Percentiles rank a stretch among this genome's conserved stretches.
Conservation (phyloP, 92 coral and sea anemone species). For the Blastomussa wellsi region DNA sequence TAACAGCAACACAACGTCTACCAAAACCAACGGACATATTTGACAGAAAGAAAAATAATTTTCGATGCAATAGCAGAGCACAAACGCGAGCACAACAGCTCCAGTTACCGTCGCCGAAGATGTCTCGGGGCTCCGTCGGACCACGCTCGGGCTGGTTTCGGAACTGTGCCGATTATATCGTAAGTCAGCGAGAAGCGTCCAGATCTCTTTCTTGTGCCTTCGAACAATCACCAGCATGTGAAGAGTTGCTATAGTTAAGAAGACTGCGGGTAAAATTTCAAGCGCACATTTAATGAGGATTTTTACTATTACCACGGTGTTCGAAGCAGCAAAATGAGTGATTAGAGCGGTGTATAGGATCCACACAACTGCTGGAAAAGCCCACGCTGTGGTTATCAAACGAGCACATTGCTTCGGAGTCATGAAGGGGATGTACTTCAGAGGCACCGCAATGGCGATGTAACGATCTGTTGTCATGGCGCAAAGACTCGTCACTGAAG, state of each 20-base stretch:
- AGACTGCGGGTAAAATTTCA: not conserved
- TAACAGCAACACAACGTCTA: conserved; percentile 15
- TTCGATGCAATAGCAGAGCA: conserved; percentile 9
- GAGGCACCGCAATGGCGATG: conserved; percentile 8
- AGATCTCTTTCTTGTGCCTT: conserved; percentile 23
- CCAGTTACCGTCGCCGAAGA: conserved; percentile 13
- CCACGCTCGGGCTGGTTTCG: not conserved
- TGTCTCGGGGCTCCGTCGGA: conserved; percentile 13
- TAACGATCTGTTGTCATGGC: conserved; percentile 18
- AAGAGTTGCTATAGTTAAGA: not conserved
- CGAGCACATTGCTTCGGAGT: not conserved
- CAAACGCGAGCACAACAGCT: conserved; percentile 10
- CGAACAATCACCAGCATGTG: conserved; percentile 19
- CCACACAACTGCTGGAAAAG: conserved; percentile 12
- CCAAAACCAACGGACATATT: conserved; percentile 3
- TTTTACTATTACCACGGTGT: not conserved
- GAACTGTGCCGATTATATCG: not conserved
- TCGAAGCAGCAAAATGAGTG: not conserved
- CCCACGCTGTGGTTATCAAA: not conserved
- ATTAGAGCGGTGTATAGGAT: not conserved
- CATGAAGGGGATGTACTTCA: conserved; percentile 11
- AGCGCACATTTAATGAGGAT: not conserved
- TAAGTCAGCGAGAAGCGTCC: conserved; percentile 10
- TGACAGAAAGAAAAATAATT: conserved; percentile 12
- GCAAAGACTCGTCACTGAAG: not conserved